Evolutionary conservation across 92 coral and sea anemone genomes (phyloP), one percentile per base, ranked within the genome.

Genomic region (Paragorgia papillata): DNA sequence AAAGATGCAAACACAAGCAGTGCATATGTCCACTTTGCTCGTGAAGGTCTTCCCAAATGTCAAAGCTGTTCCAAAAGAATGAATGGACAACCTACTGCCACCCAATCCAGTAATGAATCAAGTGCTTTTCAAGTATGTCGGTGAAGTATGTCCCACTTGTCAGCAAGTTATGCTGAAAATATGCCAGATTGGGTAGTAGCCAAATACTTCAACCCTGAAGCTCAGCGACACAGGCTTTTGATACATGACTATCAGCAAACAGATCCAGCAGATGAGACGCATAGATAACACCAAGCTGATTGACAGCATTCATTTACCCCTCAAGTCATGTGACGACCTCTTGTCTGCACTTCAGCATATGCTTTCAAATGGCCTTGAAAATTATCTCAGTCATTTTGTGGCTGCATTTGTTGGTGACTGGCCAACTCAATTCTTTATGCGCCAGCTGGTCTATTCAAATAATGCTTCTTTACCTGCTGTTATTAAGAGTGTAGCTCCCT

Each of bases 361-460:
- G n/a, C 59, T 69, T 44, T 26, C 76, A 44, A 30, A 31, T 44
- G 76, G 76, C 24, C 24, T 69, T 3, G 76, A 69, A 26, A 48
- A 21, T 22, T 69, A 69, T 50, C 75, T 68, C 17, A 43, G 59
- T 9, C 31, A 68, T 24, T 68, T 68, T 68, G 20, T 68, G n/a
- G 57, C 58, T 3, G 58, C 75, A n/a, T 68, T 68, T n/a, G 53
- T 68, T 17, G 75, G 75, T 43, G 58, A 68, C 40, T 68, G 75
- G 75, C 80, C 67, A 74, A 74, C 62, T 8, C 80, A 74, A 43
- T 74, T 74, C 62, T 74, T 74, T 24, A 74, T 56, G 27, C 54
- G 67, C 26, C 80, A 74, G 40, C 34, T 74, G 80, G 67, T 74
- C 2, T 74, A 74, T 57, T 35, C 51, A 12, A 57, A 37, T 41